A percentile compares a stretch with the other conserved stretches of the same genome.
Evolutionary conservation across 2,888 invertebrate genomes (phyloP).

Genomic region (Caenorhabditis sp.): DNA sequence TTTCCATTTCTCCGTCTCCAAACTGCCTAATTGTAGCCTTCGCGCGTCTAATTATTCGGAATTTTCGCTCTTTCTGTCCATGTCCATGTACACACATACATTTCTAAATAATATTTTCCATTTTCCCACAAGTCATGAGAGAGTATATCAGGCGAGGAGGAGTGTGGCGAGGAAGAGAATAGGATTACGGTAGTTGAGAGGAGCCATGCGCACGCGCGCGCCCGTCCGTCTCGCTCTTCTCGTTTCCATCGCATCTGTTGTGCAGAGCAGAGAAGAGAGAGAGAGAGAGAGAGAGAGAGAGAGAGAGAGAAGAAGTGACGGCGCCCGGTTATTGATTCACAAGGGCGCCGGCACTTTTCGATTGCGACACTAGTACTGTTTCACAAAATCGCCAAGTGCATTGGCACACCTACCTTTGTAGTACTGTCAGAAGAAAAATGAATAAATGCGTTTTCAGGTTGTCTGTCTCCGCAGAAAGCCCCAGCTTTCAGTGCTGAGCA

Average conservation of each 20-base stretch:
- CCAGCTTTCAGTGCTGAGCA: slow-evolving; percentile 59
- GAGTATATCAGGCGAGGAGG: too few relatives aligned
- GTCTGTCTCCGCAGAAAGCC: slow-evolving; percentile 47
- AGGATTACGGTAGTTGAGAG: slow-evolving; percentile 44
- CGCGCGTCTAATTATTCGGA: slow-evolving; percentile 36
- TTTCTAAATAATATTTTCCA: too few relatives aligned
- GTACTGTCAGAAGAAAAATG: not conserved
- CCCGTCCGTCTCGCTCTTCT: not conserved
- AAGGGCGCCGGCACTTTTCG: not conserved
- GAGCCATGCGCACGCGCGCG: slow-evolving; percentile 1
- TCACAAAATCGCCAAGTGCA: too few relatives aligned
- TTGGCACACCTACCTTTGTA: too few relatives aligned
- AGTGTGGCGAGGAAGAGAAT: not conserved
- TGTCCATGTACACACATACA: too few relatives aligned
- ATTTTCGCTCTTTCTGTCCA: not conserved
- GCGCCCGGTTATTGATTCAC: not conserved
- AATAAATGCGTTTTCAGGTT: slow-evolving; percentile 55
- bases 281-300: slow-evolving; percentile 11
- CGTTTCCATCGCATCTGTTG: slow-evolving; percentile 19
- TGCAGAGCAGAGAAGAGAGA: slow-evolving; percentile 14
- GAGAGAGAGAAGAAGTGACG: slow-evolving; percentile 1
- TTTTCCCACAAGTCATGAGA: too few relatives aligned
- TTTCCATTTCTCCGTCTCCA: too few relatives aligned
- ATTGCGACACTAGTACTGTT: not conserved
- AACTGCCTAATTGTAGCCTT: slow-evolving; percentile 46